A percentile compares a stretch with the other conserved stretches of the same genome.
Conservation (phyloP, 2,888 invertebrate genomes). For the Enchytraeus crypticus region DNA sequence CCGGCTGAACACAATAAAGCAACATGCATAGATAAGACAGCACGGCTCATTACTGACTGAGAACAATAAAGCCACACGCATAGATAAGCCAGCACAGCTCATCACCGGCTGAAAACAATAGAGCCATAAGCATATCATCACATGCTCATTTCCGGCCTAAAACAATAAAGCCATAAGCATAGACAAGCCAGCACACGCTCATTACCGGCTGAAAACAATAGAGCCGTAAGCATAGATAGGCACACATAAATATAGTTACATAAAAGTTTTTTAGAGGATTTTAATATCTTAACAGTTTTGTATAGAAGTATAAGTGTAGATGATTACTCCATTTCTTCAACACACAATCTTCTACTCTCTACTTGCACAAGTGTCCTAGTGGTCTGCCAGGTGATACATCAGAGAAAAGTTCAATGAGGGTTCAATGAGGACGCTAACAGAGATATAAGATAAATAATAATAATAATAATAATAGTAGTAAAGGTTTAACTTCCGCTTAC, state of each 20-base stretch:
- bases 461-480: too few species aligned
- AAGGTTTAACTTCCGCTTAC: too few species aligned
- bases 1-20: slow-evolving; percentile 52
- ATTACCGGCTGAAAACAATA: slow-evolving; percentile 60
- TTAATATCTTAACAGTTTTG: not conserved
- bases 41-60: slow-evolving; percentile 86
- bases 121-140: not conserved
- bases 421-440: too few species aligned
- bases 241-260: too few species aligned
- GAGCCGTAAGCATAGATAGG: not conserved
- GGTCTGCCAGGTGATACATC: too few species aligned
- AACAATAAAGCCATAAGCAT: not conserved
- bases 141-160: not conserved
- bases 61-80: slow-evolving; percentile 7
- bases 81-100: not conserved
- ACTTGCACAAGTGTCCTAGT: too few species aligned
- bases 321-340: too few species aligned
- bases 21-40: slow-evolving; percentile 19
- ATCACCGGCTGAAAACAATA: slow-evolving; percentile 1
- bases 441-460: too few species aligned
- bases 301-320: not conserved
- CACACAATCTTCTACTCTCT: too few species aligned
- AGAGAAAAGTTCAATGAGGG: too few species aligned
- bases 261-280: too few species aligned
- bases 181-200: slow-evolving; percentile 67